phyloP scores from a whole-genome alignment of 2,888 invertebrate species.

The Sipha maydis region DNA sequence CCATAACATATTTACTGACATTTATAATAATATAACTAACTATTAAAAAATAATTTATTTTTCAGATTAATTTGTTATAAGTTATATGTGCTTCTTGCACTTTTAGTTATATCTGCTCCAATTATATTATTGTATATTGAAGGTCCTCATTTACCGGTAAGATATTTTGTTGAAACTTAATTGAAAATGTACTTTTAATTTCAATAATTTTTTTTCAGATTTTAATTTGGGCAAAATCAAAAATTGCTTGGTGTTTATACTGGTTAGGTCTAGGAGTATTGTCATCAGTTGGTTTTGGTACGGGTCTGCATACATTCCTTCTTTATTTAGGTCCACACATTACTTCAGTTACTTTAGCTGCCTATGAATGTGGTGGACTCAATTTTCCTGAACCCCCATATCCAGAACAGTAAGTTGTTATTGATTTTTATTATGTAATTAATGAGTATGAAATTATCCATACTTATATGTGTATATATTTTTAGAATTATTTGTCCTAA shows the following conservation, averaged over 20 bases:
- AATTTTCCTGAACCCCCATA: constrained; percentile 98
- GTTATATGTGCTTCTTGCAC: constrained; percentile 70
- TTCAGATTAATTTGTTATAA: constrained; percentile 75
- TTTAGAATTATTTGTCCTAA: constrained; percentile 90
- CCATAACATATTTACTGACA: no score
- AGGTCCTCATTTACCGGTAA: constrained; percentile 76
- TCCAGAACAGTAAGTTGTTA: constrained; percentile 85
- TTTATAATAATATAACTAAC: not conserved
- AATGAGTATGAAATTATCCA: not conserved
- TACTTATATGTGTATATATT: constrained; percentile 64
- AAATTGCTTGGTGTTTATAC: constrained; percentile 80
- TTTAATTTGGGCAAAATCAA: constrained; percentile 58
- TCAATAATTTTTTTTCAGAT: constrained; percentile 8
- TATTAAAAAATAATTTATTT: constrained; percentile 65
- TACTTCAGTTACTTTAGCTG: constrained; percentile 96
- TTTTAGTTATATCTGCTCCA: constrained; percentile 70
- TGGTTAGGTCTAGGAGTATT: constrained; percentile 95
- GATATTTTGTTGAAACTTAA: constrained; percentile 66
- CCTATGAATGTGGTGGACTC: constrained; percentile 94
- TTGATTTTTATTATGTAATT: not conserved
- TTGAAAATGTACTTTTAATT: constrained; percentile 66
- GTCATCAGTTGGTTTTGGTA: constrained; percentile 97
- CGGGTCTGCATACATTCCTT: constrained; percentile 98
- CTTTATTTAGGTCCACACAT: constrained; percentile 99
- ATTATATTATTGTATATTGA: constrained; percentile 72